Evolutionary conservation across 2,113 vertebrate genomes (phyloP).

Genomic region (Cepphus grylle): DNA sequence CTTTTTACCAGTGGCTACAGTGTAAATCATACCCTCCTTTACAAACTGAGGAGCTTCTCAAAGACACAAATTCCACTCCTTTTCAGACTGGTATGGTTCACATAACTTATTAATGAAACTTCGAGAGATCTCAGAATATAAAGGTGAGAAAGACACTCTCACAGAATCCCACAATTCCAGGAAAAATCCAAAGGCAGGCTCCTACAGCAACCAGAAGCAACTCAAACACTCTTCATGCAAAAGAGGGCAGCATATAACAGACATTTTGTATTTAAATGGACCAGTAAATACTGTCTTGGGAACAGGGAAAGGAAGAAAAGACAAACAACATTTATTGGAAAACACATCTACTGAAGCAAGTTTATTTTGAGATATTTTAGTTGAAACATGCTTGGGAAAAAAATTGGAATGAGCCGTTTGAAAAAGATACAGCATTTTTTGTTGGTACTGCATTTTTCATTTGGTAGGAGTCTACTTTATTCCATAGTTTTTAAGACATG

Average conservation of each 20-base stretch:
- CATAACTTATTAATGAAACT: not conserved
- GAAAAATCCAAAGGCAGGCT: not conserved
- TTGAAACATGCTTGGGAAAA: slow-evolving; percentile 62
- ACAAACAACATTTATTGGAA: not conserved
- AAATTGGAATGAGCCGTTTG: slow-evolving; percentile 38
- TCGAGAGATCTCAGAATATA: not conserved
- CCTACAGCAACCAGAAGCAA: not conserved
- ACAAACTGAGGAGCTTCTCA: not conserved
- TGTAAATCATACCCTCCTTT: not conserved
- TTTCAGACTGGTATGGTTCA: not conserved
- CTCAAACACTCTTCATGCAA: not conserved
- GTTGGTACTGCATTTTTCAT: slow-evolving; percentile 42
- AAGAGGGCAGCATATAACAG: not conserved
- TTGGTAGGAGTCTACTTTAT: slow-evolving; percentile 46
- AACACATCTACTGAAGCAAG: slow-evolving; percentile 16
- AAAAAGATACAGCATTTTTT: slow-evolving; percentile 28
- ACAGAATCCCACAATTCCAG: not conserved
- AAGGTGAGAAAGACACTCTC: not conserved
- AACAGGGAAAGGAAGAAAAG: not conserved
- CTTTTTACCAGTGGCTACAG: not conserved
- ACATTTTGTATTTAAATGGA: not conserved
- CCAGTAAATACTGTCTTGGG: not conserved
- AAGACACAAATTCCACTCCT: not conserved
- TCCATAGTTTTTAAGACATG: slow-evolving; percentile 56
- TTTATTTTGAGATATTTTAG: slow-evolving; percentile 59